phyloP scores from a whole-genome alignment of 2,113 vertebrate genomes.

The Tragulus kanchil region DNA sequence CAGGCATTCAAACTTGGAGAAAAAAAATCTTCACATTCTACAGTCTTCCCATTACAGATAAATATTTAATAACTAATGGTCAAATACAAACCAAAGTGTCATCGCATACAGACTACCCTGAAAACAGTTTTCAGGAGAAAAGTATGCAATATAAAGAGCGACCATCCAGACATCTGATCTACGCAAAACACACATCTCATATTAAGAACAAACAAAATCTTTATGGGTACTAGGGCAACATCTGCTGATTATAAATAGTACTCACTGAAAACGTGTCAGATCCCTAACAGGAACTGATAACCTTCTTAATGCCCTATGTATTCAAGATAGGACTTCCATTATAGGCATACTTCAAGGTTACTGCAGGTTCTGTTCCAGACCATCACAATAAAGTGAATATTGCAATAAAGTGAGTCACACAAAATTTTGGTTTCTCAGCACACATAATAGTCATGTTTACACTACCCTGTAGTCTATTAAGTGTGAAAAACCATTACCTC shows the following conservation, averaged over 20 bases:
- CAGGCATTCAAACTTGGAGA: not conserved
- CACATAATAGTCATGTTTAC: not conserved
- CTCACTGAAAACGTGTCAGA: not conserved
- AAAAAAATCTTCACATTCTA: not conserved
- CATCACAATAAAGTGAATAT: not conserved
- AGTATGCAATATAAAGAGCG: slow-evolving; percentile 32
- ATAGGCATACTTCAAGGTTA: not conserved
- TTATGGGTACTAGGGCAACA: not conserved
- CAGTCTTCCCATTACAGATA: not conserved
- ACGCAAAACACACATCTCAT: slow-evolving; percentile 18
- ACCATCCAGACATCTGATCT: not conserved
- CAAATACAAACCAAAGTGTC: slow-evolving; percentile 9
- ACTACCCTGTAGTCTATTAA: not conserved
- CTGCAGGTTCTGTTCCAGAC: not conserved
- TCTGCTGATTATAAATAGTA: slow-evolving; percentile 13
- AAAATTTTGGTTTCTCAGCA: not conserved
- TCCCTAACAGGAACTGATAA: not conserved
- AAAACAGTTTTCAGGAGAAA: slow-evolving; percentile 22
- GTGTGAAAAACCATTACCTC: not conserved
- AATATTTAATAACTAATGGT: slow-evolving; percentile 27
- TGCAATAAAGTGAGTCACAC: not conserved
- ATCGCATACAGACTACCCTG: not conserved
- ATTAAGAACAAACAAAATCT: not conserved
- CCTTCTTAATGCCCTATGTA: not conserved
- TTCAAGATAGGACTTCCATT: not conserved